Percentiles rank a stretch among this genome's conserved stretches.
Conservation (phyloP, 2,888 invertebrate species). For the Clitarchus hookeri region DNA sequence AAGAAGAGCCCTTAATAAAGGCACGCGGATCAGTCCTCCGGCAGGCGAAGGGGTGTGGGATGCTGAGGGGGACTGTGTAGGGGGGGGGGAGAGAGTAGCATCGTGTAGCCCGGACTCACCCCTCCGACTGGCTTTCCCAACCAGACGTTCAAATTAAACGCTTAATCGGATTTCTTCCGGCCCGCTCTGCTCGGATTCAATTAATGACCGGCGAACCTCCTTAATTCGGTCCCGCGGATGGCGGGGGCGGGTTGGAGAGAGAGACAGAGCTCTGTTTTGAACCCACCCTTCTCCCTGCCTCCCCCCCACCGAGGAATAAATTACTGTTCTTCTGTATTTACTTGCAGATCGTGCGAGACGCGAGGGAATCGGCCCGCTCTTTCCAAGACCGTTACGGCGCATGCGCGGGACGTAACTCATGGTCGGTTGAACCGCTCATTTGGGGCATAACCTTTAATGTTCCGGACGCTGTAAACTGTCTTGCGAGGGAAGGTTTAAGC, state of each 20-base stretch:
- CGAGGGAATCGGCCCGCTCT: neutral
- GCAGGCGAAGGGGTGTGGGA: neutral
- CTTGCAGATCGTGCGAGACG: neutral
- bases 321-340: neutral
- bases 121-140: slow-evolving; percentile 23
- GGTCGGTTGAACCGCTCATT: too few relatives aligned
- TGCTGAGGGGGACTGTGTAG: too few relatives aligned
- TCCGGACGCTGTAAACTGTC: too few relatives aligned
- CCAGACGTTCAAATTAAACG: slow-evolving; percentile 41
- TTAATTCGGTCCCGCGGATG: slow-evolving; percentile 34
- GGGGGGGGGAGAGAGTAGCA: neutral
- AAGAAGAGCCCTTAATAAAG: slow-evolving; percentile 14
- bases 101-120: neutral
- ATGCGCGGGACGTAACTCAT: too few relatives aligned
- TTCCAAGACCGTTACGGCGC: neutral
- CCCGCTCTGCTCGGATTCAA: slow-evolving; percentile 38
- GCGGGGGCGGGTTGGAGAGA: slow-evolving; percentile 29
- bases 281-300: neutral
- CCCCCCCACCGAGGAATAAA: neutral
- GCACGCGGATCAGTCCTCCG: neutral
- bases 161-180: slow-evolving; percentile 40
- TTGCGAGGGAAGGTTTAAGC: too few relatives aligned
- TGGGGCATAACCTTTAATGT: too few relatives aligned
- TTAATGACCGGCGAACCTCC: slow-evolving; percentile 38
- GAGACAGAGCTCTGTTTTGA: slow-evolving; percentile 33